A percentile compares a stretch with the other conserved stretches of the same genome.
These are phyloP conservation scores for Arctopsyche grandis DNA, from an alignment of 1,140 invertebrate species.

Conservation along the genomic window DNA sequence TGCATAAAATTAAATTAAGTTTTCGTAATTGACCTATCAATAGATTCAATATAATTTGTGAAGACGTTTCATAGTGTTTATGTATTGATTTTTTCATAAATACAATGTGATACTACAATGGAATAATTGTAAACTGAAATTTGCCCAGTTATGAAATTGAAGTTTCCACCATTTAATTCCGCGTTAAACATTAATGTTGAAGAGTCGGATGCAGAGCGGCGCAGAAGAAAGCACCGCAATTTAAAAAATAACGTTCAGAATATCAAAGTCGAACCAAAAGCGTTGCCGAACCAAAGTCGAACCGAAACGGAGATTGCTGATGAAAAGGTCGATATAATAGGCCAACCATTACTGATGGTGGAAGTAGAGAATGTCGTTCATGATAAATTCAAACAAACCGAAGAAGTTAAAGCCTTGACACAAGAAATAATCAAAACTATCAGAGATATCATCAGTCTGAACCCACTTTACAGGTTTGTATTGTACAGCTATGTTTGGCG, in stretches of 20 bases:
- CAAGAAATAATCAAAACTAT: conserved; percentile 99
- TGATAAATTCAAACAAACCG: conserved; percentile 89
- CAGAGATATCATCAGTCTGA: conserved; percentile 94
- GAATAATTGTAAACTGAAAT: conserved; percentile 3
- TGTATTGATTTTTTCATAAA: conserved; percentile 28
- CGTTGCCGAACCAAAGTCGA: conserved; percentile 35
- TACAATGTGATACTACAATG: conserved; percentile 1
- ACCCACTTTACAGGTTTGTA: conserved; percentile 84
- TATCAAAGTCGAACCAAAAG: conserved; percentile 44
- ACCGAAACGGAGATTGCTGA: conserved; percentile 24
- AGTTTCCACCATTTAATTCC: conserved; percentile 74
- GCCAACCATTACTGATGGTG: conserved; percentile 83
- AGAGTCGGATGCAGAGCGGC: conserved; percentile 66
- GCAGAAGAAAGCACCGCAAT: conserved; percentile 66
- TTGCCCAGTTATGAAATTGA: conserved; percentile 60
- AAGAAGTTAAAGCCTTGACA: conserved; percentile 96
- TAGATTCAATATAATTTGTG: background rate
- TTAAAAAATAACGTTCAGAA: conserved; percentile 55
- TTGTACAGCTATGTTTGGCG: background rate
- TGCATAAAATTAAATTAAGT: no score
- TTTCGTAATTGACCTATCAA: background rate
- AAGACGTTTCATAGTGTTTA: background rate
- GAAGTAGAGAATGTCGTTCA: conserved; percentile 95
- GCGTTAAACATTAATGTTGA: conserved; percentile 73
- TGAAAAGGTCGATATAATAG: conserved; percentile 30